phyloP scores from a whole-genome alignment of 2,888 invertebrate species.

The Ferrisia virgata region DNA sequence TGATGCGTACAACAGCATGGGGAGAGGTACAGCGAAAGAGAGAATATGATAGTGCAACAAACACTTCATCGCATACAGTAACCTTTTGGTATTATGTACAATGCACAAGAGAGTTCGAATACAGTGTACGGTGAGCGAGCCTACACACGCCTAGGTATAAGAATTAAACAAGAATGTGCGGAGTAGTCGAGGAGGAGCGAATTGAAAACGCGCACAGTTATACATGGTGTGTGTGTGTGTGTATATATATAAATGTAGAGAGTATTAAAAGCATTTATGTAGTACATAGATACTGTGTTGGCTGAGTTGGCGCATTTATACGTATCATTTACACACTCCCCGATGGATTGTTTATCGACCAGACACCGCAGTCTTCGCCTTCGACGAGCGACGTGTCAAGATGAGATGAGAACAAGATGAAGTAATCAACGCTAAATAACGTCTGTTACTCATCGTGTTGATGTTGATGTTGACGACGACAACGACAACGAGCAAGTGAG shows the following conservation, averaged over 20 bases:
- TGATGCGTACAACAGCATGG: neutral
- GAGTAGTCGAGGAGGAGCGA: too few species aligned
- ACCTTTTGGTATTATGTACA: too few species aligned
- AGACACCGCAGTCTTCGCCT: too few species aligned
- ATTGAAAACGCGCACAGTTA: too few species aligned
- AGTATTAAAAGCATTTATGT: neutral
- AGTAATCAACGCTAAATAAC: constrained; percentile 40
- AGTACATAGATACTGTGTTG: neutral
- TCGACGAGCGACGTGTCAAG: too few species aligned
- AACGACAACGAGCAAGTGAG: too few species aligned
- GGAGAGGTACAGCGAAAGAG: neutral
- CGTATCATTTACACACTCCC: constrained; percentile 21
- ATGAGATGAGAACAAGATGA: constrained; percentile 25
- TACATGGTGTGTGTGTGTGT: neutral
- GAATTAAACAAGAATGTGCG: too few species aligned
- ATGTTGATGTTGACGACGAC: constrained; percentile 31
- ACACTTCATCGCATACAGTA: too few species aligned
- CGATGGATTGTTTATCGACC: constrained; percentile 30
- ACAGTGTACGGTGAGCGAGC: too few species aligned
- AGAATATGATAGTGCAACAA: too few species aligned
- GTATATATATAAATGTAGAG: neutral
- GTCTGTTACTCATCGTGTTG: constrained; percentile 35
- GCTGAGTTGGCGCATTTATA: neutral
- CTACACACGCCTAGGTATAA: too few species aligned
- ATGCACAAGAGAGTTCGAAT: too few species aligned